phyloP scores from a whole-genome alignment of 1,140 invertebrate genomes.

The Ylistrum balloti region DNA sequence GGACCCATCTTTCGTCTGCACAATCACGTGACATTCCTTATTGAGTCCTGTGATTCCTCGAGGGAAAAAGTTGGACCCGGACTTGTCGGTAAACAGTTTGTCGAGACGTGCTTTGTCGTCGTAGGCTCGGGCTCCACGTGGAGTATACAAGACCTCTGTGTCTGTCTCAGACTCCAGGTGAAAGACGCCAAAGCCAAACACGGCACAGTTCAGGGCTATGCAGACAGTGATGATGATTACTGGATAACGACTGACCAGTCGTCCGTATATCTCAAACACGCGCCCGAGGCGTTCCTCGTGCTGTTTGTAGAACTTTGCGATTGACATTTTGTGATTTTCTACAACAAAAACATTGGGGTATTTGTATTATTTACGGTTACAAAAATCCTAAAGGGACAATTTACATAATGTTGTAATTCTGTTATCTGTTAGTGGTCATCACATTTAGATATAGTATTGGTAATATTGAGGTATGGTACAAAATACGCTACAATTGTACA shows the following conservation, averaged over 20 bases:
- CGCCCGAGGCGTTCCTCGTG: constrained; percentile 44
- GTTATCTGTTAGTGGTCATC: too few species aligned
- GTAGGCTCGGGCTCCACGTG: constrained; percentile 41
- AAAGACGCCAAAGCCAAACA: constrained; percentile 45
- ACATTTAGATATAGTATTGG: too few species aligned
- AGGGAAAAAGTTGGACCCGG: constrained; percentile 47
- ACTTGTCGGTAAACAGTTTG: constrained; percentile 42
- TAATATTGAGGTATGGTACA: too few species aligned
- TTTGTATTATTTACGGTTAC: too few species aligned
- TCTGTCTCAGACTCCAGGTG: constrained; percentile 24
- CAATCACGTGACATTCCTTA: not conserved
- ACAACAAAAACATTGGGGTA: not conserved
- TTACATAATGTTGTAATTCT: too few species aligned
- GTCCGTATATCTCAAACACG: constrained; percentile 46
- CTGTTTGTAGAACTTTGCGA: not conserved
- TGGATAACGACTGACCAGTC: constrained; percentile 44
- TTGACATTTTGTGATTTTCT: not conserved
- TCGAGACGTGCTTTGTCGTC: not conserved
- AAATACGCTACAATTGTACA: too few species aligned
- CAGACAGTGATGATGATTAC: not conserved
- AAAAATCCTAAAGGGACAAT: too few species aligned
- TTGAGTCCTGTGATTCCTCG: constrained; percentile 29
- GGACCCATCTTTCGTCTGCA: constrained; percentile 34
- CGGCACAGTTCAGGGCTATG: not conserved
- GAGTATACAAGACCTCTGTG: constrained; percentile 44